Base-by-base conservation (phyloP, 2,888 invertebrate species). In the Tetrapedia diversipes region DNA sequence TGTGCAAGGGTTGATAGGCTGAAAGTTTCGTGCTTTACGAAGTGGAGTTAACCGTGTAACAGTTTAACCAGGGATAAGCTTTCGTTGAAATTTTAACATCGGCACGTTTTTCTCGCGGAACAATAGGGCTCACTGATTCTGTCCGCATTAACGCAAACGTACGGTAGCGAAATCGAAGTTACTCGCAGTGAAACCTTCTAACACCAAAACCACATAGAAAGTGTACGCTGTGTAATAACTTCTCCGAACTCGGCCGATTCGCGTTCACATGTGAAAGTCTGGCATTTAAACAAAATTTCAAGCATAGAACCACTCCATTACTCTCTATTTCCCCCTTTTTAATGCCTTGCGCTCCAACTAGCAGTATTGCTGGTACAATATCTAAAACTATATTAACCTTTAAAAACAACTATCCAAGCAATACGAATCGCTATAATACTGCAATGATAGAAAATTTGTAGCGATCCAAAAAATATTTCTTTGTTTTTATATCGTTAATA, bases 111-210 rank as follows among this genome's bases (percentile, higher is more conserved):
- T n/a, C n/a, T n/a, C n/a, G n/a, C n/a, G n/a, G n/a, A n/a, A n/a
- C n/a, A n/a, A n/a, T n/a, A n/a, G n/a, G n/a, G n/a, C n/a, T n/a
- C n/a, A n/a, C n/a, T n/a, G n/a, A n/a, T n/a, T n/a, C n/a, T n/a
- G n/a, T n/a, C n/a, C n/a, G n/a, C n/a, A n/a, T n/a, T n/a, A n/a
- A n/a, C n/a, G n/a, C n/a, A n/a, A n/a, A n/a, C n/a, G n/a, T n/a
- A n/a, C n/a, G n/a, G n/a, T n/a, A n/a, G n/a, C n/a, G 57, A 57
- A 41, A 57, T 24, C 41, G 39, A 27, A 41, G 19, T n/a, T 8
- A 10, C 41, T 8, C 34, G 22, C n/a, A 49, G 14, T 14, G 27
- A 34, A 34, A 27, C 4, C 8, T n/a, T 51, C 51, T 56, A 56
- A 24, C 19, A 8, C 24, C 22, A 7, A 24, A 47, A 34, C n/a